Percentiles rank a stretch among this genome's conserved stretches.
phyloP scores from a whole-genome alignment of 2,113 vertebrate genomes.

The Rynchops niger region DNA sequence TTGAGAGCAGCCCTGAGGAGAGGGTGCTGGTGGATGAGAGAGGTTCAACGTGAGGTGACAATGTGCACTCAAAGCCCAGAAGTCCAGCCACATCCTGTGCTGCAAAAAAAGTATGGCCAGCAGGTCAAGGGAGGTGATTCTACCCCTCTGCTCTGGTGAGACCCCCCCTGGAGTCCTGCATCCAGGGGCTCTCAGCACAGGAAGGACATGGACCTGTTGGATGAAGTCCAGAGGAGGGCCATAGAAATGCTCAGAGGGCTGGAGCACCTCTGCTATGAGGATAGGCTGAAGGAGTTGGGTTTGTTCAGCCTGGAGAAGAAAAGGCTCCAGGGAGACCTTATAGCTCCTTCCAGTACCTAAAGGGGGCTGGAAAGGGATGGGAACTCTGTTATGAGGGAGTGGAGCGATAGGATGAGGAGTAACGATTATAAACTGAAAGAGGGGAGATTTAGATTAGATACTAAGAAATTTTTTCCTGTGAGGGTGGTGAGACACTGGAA shows the following conservation, averaged over 20 bases:
- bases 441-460: neutral
- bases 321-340: neutral
- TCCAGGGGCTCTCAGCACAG: neutral
- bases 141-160: too few relatives aligned
- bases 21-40: too few relatives aligned
- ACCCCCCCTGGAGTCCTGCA: neutral
- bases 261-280: neutral
- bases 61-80: too few relatives aligned
- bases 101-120: too few relatives aligned
- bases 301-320: neutral
- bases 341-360: neutral
- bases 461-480: neutral
- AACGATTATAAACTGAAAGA: neutral
- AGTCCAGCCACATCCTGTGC: too few relatives aligned
- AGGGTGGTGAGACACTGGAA: neutral
- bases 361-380: neutral
- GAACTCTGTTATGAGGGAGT: neutral
- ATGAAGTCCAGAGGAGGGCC: neutral
- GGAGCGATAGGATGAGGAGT: neutral
- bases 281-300: neutral
- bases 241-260: neutral
- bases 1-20: too few relatives aligned
- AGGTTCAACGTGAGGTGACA: too few relatives aligned
- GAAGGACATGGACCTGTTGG: neutral
- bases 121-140: too few relatives aligned